phyloP scores from a whole-genome alignment of 2,113 vertebrate species.

The Sakesphorus luctuosus region DNA sequence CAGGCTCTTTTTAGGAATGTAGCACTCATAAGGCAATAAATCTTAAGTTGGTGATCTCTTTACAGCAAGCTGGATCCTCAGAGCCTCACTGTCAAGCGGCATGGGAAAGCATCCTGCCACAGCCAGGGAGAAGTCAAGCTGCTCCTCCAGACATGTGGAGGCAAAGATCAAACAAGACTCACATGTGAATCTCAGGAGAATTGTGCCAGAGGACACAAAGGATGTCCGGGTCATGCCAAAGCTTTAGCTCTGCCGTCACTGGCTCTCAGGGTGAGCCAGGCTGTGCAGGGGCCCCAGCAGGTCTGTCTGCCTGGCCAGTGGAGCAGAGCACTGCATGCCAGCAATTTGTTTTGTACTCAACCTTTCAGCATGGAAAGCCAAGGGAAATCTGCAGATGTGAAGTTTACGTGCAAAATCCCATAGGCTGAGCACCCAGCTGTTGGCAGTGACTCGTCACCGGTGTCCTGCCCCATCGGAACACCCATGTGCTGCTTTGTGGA shows the following conservation, averaged over 20 bases:
- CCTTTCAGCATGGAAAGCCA: not conserved
- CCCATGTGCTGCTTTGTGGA: not conserved
- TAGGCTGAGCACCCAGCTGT: not conserved
- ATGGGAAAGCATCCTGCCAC: not conserved
- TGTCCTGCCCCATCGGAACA: rapidly evolving
- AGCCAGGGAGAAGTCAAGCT: not conserved
- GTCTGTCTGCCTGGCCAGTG: not conserved
- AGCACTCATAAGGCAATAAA: rapidly evolving
- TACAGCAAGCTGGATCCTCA: rapidly evolving
- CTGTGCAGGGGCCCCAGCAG: not conserved
- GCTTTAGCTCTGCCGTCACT: not conserved
- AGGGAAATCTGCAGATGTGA: not conserved
- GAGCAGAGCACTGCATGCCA: not conserved
- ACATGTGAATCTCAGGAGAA: not conserved
- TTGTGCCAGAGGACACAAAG: not conserved
- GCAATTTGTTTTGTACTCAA: not conserved
- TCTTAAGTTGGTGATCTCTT: not conserved
- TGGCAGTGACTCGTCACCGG: rapidly evolving
- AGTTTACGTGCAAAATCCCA: not conserved
- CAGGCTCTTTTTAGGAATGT: not conserved
- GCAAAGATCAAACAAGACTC: constrained; percentile 5
- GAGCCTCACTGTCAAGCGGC: not conserved
- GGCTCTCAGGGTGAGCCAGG: not conserved
- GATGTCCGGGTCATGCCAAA: constrained; percentile 7
- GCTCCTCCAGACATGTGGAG: not conserved